These are phyloP conservation scores for Phlogophora meticulosa DNA, from an alignment of 2,888 invertebrate genomes.

Conservation along the genomic window DNA sequence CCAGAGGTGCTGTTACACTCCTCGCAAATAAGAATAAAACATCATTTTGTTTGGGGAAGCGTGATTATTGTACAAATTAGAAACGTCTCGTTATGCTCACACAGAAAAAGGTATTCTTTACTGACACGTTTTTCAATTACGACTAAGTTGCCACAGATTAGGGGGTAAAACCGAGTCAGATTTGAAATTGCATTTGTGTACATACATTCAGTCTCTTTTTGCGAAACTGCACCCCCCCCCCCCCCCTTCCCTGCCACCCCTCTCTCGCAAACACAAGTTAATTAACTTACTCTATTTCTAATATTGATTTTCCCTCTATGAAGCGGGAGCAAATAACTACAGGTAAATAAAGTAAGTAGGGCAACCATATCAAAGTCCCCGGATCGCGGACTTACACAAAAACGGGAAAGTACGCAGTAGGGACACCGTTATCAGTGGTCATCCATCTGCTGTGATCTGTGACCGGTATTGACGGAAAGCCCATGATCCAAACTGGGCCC, in stretches of 20 bases:
- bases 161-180: conserved; percentile 4
- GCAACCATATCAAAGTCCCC: conserved; percentile 47
- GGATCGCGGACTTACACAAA: conserved; percentile 48
- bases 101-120: conserved; percentile 49
- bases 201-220: conserved; percentile 12
- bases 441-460: conserved; percentile 53
- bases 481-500: conserved; percentile 22
- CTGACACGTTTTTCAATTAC: conserved; percentile 49
- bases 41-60: conserved; percentile 61
- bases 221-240: conserved; percentile 12
- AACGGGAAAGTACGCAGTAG: conserved; percentile 28
- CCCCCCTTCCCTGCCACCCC: too few species aligned
- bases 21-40: conserved; percentile 65
- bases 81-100: conserved; percentile 48
- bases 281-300: conserved; percentile 49
- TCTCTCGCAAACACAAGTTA: conserved; percentile 27
- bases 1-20: conserved; percentile 64
- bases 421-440: conserved; percentile 44
- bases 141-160: conserved; percentile 39
- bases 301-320: conserved; percentile 57
- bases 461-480: conserved; percentile 49
- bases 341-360: conserved; percentile 59
- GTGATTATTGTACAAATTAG: conserved; percentile 68
- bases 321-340: conserved; percentile 61
- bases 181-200: conserved; percentile 43